These are phyloP conservation scores for Balearica regulorum DNA, from an alignment of 2,797 vertebrate species.

Conservation along the genomic window DNA sequence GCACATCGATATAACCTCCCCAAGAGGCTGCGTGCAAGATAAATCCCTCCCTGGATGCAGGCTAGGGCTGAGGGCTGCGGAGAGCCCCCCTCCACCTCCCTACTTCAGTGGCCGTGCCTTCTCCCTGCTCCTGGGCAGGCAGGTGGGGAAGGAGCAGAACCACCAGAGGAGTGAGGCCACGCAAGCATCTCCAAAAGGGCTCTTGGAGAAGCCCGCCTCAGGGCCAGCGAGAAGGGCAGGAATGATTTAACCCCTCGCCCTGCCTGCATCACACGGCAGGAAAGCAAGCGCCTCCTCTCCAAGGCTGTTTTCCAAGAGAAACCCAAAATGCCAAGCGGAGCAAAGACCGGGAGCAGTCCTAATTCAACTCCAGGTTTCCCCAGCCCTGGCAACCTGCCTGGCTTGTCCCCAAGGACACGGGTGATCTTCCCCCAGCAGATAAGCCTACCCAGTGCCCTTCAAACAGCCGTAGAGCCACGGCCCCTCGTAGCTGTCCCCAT, in stretches of 20 bases:
- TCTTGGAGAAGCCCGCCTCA: background rate
- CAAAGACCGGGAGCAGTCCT: background rate
- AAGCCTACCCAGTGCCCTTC: background rate
- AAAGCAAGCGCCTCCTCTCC: background rate
- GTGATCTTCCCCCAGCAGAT: background rate
- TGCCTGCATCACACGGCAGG: background rate
- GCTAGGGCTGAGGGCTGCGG: background rate
- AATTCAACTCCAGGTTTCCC: background rate
- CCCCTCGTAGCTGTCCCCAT: background rate
- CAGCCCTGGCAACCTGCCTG: background rate
- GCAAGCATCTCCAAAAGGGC: background rate
- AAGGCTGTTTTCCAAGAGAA: background rate
- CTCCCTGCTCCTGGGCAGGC: background rate
- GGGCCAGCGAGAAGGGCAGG: background rate
- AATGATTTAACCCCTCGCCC: background rate
- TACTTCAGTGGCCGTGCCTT: background rate
- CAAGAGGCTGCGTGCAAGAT: background rate
- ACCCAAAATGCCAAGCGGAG: background rate
- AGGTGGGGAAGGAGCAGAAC: background rate
- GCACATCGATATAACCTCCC: background rate
- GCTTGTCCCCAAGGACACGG: background rate
- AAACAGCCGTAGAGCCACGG: rapidly evolving
- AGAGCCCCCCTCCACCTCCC: background rate
- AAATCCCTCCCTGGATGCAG: background rate
- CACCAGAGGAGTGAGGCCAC: background rate